Evolutionary conservation across 1,140 invertebrate genomes (phyloP).

Genomic region (Diuraphis noxia): DNA sequence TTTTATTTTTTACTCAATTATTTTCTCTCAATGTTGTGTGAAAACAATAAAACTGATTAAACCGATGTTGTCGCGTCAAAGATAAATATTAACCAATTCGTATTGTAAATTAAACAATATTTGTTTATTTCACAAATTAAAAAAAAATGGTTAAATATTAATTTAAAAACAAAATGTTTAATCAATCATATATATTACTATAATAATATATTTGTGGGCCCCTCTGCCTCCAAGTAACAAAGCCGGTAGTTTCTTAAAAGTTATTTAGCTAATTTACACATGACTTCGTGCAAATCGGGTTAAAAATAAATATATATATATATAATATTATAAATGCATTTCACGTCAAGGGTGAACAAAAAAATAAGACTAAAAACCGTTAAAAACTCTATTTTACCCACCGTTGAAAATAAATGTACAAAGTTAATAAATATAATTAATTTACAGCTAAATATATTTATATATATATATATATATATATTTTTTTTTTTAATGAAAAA

Average conservation of each 20-base stretch:
- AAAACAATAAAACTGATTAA: conserved; percentile 53
- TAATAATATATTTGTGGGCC: conserved; percentile 57
- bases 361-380: neutral
- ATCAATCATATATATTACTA: conserved; percentile 32
- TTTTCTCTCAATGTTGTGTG: conserved; percentile 51
- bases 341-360: neutral
- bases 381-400: neutral
- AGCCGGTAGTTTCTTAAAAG: conserved; percentile 53
- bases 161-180: conserved; percentile 27
- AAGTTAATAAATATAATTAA: neutral
- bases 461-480: no score
- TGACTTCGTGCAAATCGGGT: conserved; percentile 40
- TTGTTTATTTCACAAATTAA: conserved; percentile 46
- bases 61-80: conserved; percentile 42
- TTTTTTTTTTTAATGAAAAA: neutral
- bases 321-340: neutral
- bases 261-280: conserved; percentile 22
- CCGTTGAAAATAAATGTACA: neutral
- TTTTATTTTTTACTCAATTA: neutral
- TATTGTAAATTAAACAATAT: conserved; percentile 48
- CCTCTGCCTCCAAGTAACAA: conserved; percentile 63
- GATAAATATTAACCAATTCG: conserved; percentile 48
- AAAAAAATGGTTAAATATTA: conserved; percentile 45
- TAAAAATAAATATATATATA: neutral
- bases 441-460: neutral